A percentile compares a stretch with the other conserved stretches of the same genome.
Conservation (phyloP, 1,140 invertebrate genomes). For the Brachionus rotundiformis region DNA sequence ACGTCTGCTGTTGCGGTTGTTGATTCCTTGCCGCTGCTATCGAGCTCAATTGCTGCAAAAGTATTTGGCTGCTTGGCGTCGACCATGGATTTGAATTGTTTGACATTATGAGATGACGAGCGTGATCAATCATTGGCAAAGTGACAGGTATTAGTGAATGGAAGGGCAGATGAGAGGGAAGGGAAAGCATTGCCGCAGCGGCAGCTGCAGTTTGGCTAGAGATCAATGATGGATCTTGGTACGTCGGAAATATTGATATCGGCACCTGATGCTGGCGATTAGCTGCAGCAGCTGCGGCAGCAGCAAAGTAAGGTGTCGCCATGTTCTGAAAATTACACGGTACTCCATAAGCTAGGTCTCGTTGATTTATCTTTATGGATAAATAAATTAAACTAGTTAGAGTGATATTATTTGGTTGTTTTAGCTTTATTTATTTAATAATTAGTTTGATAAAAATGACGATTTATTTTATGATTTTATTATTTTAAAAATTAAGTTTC, state of each 20-base stretch:
- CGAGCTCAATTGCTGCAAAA: background rate
- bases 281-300: conserved; percentile 31
- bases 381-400: background rate
- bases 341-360: conserved; percentile 14
- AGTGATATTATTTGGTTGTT: too few species aligned
- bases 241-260: conserved; percentile 43
- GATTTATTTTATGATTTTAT: too few species aligned
- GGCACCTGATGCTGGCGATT: conserved; percentile 33
- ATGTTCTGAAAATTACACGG: conserved; percentile 31
- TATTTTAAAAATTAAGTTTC: too few species aligned
- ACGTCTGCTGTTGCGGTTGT: background rate
- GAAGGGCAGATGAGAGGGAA: conserved; percentile 25
- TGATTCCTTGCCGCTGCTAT: background rate
- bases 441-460: too few species aligned
- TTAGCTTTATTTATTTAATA: too few species aligned
- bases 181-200: conserved; percentile 42
- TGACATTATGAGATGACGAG: conserved; percentile 45
- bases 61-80: conserved; percentile 20
- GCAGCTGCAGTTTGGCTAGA: conserved; percentile 30
- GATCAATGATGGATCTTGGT: conserved; percentile 34
- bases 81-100: background rate
- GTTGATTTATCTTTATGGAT: background rate
- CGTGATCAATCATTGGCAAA: conserved; percentile 49
- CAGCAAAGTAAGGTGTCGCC: conserved; percentile 26
- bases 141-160: conserved; percentile 43